Percentiles rank a stretch among this genome's conserved stretches.
Conservation (phyloP, 2,113 vertebrate genomes). For the Sceloporus tristichus region DNA sequence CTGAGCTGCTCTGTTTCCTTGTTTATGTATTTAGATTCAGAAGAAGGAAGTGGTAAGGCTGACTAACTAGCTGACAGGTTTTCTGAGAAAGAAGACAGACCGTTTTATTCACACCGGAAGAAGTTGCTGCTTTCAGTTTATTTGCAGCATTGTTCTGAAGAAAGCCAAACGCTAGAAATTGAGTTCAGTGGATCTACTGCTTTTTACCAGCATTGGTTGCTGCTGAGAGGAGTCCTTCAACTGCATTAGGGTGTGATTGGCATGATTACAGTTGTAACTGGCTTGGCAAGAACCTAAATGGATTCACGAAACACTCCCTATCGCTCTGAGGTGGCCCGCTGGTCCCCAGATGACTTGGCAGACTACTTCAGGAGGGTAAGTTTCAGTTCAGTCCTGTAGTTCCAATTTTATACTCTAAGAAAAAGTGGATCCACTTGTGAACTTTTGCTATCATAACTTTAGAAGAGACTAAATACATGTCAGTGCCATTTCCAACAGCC, state of each 20-base stretch:
- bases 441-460: neutral
- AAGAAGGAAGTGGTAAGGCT: conserved; percentile 86
- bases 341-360: conserved; percentile 84
- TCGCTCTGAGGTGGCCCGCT: conserved; percentile 84
- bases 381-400: neutral
- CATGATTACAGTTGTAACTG: too few species aligned
- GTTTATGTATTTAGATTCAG: conserved; percentile 80
- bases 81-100: conserved; percentile 79
- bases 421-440: neutral
- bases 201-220: neutral
- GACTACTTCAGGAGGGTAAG: conserved; percentile 86
- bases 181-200: neutral
- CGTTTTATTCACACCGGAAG: conserved; percentile 78
- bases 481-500: neutral
- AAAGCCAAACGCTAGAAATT: conserved; percentile 16
- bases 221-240: neutral
- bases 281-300: conserved; percentile 72
- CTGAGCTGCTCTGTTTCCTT: conserved; percentile 73
- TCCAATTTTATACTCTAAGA: neutral
- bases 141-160: neutral
- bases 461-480: neutral
- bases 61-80: conserved; percentile 74
- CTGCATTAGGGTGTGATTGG: rapidly evolving
- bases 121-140: conserved; percentile 60
- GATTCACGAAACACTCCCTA: conserved; percentile 81